These are phyloP conservation scores for Eleutherodactylus coqui DNA, from an alignment of 2,797 vertebrate species.

Conservation along the genomic window DNA sequence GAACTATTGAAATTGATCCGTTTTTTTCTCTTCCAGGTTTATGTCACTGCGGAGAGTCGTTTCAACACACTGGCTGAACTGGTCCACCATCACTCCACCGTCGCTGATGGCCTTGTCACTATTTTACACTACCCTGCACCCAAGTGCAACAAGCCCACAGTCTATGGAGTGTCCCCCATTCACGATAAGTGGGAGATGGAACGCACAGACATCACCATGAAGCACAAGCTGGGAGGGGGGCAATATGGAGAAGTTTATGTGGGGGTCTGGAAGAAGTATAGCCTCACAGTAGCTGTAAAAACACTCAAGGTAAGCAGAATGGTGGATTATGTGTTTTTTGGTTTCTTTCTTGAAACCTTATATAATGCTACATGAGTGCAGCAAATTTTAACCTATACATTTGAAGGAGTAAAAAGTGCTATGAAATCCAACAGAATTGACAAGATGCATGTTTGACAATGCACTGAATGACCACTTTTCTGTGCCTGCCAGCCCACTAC, in stretches of 20 bases:
- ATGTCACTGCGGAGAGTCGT: constrained; percentile 96
- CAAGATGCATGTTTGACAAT: too few species aligned
- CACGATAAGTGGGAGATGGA: constrained; percentile 99
- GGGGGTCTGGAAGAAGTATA: constrained; percentile 98
- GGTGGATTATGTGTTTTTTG: background rate
- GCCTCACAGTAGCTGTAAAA: constrained; percentile 96
- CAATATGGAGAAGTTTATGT: constrained; percentile 99
- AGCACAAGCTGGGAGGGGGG: constrained; percentile 98
- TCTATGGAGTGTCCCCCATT: constrained; percentile 98
- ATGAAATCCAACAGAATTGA: too few species aligned
- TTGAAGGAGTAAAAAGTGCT: too few species aligned
- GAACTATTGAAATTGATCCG: background rate
- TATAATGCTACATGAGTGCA: too few species aligned
- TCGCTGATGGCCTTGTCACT: constrained; percentile 96
- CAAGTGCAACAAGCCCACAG: constrained; percentile 98
- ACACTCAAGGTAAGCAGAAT: constrained; percentile 87
- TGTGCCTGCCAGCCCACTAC: too few species aligned
- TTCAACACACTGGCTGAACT: constrained; percentile 96
- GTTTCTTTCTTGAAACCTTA: background rate
- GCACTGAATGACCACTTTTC: too few species aligned
- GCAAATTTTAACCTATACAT: too few species aligned
- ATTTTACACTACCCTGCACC: constrained; percentile 98
- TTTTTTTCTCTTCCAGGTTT: constrained; percentile 80
- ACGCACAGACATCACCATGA: constrained; percentile 99
- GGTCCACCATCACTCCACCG: constrained; percentile 97